Conservation (phyloP, 1,140 invertebrate species). For the Achatina immaculata region DNA sequence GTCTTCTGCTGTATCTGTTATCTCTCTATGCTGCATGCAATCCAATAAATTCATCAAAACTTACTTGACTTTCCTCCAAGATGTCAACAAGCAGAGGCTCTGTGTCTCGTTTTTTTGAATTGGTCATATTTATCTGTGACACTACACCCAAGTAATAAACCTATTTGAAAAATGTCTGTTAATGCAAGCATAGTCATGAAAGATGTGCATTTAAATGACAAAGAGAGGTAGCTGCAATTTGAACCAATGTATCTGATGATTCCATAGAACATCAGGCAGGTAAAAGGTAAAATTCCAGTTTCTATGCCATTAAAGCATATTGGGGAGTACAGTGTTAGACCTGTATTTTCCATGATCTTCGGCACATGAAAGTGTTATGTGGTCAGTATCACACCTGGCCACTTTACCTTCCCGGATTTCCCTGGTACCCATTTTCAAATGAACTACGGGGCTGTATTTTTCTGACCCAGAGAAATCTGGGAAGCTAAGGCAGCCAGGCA, state of each 20-base stretch:
- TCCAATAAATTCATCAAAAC: no score
- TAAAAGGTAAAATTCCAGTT: no score
- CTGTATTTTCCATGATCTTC: no score
- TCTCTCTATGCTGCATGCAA: no score
- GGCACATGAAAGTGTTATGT: no score
- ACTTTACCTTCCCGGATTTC: no score
- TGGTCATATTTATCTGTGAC: constrained; percentile 49
- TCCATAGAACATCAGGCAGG: background rate
- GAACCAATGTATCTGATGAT: background rate
- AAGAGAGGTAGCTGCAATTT: no score
- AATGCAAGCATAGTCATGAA: background rate
- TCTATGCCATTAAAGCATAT: no score
- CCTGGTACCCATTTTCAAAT: no score
- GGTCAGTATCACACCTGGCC: no score
- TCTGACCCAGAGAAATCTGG: background rate
- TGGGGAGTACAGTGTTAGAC: no score
- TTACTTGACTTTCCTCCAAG: constrained; percentile 60
- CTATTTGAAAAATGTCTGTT: constrained; percentile 29
- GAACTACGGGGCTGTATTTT: background rate
- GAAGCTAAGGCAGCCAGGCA: background rate
- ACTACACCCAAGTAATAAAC: constrained; percentile 57
- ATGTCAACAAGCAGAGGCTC: constrained; percentile 60
- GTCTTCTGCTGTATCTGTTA: no score
- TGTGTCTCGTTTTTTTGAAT: constrained; percentile 53
- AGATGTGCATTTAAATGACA: background rate